Evolutionary conservation across 2,888 invertebrate genomes (phyloP), one percentile per base, ranked within the genome.

Genomic region (Seira musarum): DNA sequence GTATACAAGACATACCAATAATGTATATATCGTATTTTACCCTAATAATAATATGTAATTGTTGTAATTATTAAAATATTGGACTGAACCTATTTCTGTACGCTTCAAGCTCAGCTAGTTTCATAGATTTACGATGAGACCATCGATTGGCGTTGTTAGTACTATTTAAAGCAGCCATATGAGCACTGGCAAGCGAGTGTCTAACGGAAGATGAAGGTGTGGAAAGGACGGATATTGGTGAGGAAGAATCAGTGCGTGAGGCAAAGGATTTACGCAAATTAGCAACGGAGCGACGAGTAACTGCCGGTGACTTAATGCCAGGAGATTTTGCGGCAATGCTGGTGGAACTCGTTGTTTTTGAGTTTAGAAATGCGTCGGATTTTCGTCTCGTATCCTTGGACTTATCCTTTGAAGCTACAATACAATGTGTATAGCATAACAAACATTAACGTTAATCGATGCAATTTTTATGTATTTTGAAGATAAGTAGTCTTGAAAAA

Each of bases 41-140:
- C n/a, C n/a, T n/a, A n/a, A n/a, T n/a, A n/a, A n/a, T n/a, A n/a
- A n/a, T n/a, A n/a, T n/a, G n/a, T n/a, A n/a, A n/a, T n/a, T n/a
- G n/a, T n/a, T n/a, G n/a, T n/a, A n/a, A n/a, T n/a, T n/a, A n/a
- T 30, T 30, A 53, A 53, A 53, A 17, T 53, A 53, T 15, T 53
- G 53, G 65, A 80, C 80, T 70, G 53, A 69, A 80, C 80, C 74
- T 80, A 74, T 57, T 69, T 40, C 35, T 53, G 53, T 64, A 69
- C 8, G 67, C 30, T 24, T 40, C 69, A 74, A 80, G 73, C 68
- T 73, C 73, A 35, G 25, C 53, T 17, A 35, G 80, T 65, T 35
- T 69, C 15, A 74, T 17, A 6, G 73, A 73, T 74, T 57, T 80
- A 80, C 74, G 80, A 49, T 57, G 13, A 40, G 40, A n/a, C 15